Evolutionary conservation across 2,797 vertebrate species (phyloP).

Genomic region (Gouania willdenowi): DNA sequence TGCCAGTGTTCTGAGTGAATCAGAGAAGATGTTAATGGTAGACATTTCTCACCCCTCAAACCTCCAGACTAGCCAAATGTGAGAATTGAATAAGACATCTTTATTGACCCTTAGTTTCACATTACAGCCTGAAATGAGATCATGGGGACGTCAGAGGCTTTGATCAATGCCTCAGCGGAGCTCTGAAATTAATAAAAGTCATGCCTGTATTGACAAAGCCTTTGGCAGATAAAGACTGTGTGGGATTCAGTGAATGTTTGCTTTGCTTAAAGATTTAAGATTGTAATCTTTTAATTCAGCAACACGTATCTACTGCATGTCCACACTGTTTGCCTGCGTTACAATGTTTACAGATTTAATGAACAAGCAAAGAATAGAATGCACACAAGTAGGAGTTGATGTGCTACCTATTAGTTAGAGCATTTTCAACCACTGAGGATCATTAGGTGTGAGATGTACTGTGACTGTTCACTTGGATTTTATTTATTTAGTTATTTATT

Average conservation of each 20-base stretch:
- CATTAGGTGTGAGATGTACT: too few relatives aligned
- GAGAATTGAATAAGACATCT: constrained; percentile 54
- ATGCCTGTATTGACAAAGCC: constrained; percentile 50
- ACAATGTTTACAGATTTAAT: constrained; percentile 1
- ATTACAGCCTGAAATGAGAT: constrained; percentile 69
- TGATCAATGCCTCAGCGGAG: constrained; percentile 59
- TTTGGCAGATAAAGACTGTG: constrained; percentile 31
- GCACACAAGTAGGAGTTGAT: not conserved
- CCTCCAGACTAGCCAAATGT: constrained; percentile 35
- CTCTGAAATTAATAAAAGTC: constrained; percentile 62
- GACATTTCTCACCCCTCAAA: constrained; percentile 27
- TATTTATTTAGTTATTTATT: too few relatives aligned
- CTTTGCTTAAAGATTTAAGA: constrained; percentile 3
- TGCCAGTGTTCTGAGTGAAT: too few relatives aligned
- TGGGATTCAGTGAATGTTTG: constrained; percentile 5
- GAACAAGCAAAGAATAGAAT: not conserved
- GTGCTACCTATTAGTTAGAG: not conserved
- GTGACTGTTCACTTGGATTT: too few relatives aligned
- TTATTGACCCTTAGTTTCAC: constrained; percentile 67
- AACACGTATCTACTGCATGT: constrained; percentile 11
- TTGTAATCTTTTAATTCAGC: not conserved
- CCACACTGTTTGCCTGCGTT: not conserved
- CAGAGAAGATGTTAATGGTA: too few relatives aligned
- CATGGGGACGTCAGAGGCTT: constrained; percentile 42
- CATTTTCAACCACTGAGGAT: too few relatives aligned